Conservation (phyloP, 92 coral and sea anemone genomes). For the Palythoa grandiflora region DNA sequence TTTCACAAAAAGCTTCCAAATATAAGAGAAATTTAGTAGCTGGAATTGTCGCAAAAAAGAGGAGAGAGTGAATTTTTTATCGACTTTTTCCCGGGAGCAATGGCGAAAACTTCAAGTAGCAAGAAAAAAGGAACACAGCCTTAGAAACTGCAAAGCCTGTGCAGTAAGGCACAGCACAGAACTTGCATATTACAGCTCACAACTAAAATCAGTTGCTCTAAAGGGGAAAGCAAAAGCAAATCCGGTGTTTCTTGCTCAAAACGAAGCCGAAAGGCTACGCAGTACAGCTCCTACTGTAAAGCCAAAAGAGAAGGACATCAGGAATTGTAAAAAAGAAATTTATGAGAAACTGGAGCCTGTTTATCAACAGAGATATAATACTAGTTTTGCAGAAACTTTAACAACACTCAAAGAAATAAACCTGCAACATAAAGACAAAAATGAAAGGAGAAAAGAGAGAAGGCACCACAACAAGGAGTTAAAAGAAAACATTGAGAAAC, state of each 20-base stretch:
- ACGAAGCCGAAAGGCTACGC: conserved; percentile 4
- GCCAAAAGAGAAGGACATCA: no score
- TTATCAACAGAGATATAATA: not conserved
- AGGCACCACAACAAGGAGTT: not conserved
- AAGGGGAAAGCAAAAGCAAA: conserved; percentile 62
- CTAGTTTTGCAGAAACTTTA: not conserved
- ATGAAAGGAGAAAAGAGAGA: not conserved
- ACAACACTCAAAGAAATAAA: not conserved
- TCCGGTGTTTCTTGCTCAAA: conserved; percentile 36
- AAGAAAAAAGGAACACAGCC: conserved; percentile 55
- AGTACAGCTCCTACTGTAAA: no score
- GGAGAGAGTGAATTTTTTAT: conserved; percentile 44
- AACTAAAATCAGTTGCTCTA: conserved; percentile 40
- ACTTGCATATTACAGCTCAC: conserved; percentile 48
- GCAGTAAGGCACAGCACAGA: conserved; percentile 36
- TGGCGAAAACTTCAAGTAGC: conserved; percentile 50
- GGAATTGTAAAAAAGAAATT: no score
- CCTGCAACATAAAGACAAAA: not conserved
- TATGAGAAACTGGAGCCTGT: not conserved
- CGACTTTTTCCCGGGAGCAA: conserved; percentile 24
- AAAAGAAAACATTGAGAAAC: not conserved
- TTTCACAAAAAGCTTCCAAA: conserved; percentile 43
- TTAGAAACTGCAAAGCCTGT: conserved; percentile 60
- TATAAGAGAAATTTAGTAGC: conserved; percentile 40
- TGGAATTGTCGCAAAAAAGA: conserved; percentile 55